phyloP scores from a whole-genome alignment of 2,797 vertebrate genomes.

The Lindbergichthys nudifrons region DNA sequence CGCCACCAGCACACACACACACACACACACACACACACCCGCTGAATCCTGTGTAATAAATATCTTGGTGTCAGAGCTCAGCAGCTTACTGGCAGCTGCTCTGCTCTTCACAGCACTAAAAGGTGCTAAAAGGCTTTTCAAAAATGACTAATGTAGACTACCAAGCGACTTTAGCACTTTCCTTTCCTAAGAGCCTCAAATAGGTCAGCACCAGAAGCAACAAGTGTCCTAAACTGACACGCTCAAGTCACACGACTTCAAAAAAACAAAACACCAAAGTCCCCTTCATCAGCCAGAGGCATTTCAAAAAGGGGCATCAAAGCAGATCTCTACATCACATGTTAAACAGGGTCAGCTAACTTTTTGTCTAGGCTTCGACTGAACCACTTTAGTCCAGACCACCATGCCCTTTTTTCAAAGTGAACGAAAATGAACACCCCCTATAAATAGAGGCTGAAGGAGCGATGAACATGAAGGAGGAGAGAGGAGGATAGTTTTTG shows the following conservation, averaged over 20 bases:
- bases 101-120: constrained; percentile 54
- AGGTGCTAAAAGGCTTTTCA: constrained; percentile 71
- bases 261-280: constrained; percentile 19
- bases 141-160: constrained; percentile 48
- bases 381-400: constrained; percentile 35
- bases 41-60: constrained; percentile 46
- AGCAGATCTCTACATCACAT: constrained; percentile 21
- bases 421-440: constrained; percentile 37
- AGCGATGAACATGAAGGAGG: constrained; percentile 20
- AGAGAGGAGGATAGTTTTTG: constrained; percentile 19
- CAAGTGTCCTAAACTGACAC: constrained; percentile 24
- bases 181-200: constrained; percentile 53
- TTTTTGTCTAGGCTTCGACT: constrained; percentile 21
- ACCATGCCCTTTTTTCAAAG: constrained; percentile 26
- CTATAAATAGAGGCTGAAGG: constrained; percentile 50
- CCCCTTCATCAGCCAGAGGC: constrained; percentile 13
- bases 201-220: constrained; percentile 30
- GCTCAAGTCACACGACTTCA: constrained; percentile 31
- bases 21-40: constrained; percentile 22
- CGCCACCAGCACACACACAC: constrained; percentile 31
- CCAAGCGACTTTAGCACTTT: constrained; percentile 41
- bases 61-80: constrained; percentile 52
- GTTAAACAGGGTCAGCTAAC: constrained; percentile 35
- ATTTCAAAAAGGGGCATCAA: constrained; percentile 16
- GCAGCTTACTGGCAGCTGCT: constrained; percentile 50